Base-by-base conservation (phyloP, 1,140 invertebrate genomes). In the Eumaeus atala region DNA sequence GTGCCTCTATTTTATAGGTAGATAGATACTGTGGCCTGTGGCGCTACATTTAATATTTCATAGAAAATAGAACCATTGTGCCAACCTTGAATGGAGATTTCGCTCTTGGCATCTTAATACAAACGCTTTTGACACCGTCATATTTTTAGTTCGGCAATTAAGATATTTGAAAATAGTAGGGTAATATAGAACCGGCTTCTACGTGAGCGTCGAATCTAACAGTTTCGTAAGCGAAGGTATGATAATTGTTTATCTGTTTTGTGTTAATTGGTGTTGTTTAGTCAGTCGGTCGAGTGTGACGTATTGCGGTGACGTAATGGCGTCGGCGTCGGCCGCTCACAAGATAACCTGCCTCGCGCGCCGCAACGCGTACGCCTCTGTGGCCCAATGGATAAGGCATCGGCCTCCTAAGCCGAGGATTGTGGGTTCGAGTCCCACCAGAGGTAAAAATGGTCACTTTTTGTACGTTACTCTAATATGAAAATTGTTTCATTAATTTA, bases 351-450 rank as follows among this genome's bases (percentile, higher is more conserved):
- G 59, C 33, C 58, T 62, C 66, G 54, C 59, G 66, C 67, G 75
- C 58, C 67, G 62, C 52, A 70, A 60, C 21, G 63, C 72, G 74
- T 65, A 50, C 79, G 90, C 89, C 90, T 90, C 89, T 91, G 91
- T 92, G 91, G 91, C 91, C 91, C 91, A 92, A 92, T 91, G 91
- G 91, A 92, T 91, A 92, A 91, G 91, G 91, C 91, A 91, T 91
- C 90, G 90, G 90, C 90, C 90, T 92, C 90, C 90, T 91, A 91
- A 92, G 90, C 90, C 90, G 91, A 89, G 90, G 91, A 92, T 90
- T 92, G 91, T 91, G 90, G 91, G 90, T 92, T 92, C 91, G 90
- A 91, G 90, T 92, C 90, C 91, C 90, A 91, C 90, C 91, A 91
- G 90, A 91, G 91, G 90, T 91, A 91, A 59, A 55, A 58, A n/a